phyloP scores from a whole-genome alignment of 2,113 vertebrate genomes.

The human (Homo sapiens) region DNA sequence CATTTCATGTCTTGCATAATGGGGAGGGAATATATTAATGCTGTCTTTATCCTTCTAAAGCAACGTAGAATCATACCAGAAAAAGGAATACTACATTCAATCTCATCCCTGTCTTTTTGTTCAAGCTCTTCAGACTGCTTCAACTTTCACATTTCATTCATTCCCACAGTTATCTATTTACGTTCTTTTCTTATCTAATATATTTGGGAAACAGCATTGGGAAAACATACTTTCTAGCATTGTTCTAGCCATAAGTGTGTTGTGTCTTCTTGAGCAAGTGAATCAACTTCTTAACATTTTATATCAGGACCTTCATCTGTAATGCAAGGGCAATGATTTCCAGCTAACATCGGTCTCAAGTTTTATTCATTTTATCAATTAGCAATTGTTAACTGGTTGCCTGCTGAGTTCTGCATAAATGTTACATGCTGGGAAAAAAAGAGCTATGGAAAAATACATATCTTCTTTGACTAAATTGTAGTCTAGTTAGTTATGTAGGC shows the following conservation, averaged over 20 bases:
- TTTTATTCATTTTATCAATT: background rate
- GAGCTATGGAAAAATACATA: background rate
- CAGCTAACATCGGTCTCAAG: background rate
- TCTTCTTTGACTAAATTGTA: background rate
- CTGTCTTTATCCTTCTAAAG: background rate
- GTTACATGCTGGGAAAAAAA: background rate
- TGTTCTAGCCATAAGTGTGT: background rate
- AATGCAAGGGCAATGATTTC: background rate
- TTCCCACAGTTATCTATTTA: background rate
- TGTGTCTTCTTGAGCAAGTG: background rate
- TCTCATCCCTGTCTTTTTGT: background rate
- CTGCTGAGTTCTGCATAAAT: background rate
- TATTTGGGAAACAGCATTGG: background rate
- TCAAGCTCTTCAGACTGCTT: background rate
- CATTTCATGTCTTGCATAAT: background rate
- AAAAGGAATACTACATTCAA: background rate
- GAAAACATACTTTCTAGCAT: background rate
- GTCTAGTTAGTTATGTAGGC: background rate
- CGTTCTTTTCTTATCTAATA: background rate
- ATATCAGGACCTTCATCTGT: background rate
- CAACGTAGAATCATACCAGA: background rate
- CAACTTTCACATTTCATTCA: background rate
- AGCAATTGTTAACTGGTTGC: background rate
- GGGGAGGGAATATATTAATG: background rate
- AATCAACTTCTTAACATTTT: background rate